Percentiles rank a stretch among this genome's conserved stretches.
These are phyloP conservation scores for Phrynosoma blainvillii DNA, from an alignment of 2,113 vertebrate species.

Conservation along the genomic window DNA sequence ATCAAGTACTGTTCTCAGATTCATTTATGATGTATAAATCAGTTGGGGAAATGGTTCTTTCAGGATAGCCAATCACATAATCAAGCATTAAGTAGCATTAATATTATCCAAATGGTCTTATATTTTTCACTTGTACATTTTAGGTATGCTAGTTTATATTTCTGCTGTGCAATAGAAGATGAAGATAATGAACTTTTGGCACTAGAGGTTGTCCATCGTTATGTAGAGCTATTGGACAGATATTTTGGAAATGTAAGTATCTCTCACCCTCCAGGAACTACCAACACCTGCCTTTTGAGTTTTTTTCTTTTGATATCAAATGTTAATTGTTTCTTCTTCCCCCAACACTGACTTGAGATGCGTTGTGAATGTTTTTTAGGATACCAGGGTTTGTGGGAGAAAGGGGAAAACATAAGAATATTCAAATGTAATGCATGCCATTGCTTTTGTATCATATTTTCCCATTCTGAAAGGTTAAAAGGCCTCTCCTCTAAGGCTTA, in stretches of 20 bases:
- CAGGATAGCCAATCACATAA: not conserved
- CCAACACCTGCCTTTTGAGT: not conserved
- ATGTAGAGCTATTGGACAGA: constrained; percentile 92
- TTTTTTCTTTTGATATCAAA: not conserved
- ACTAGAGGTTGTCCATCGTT: constrained; percentile 90
- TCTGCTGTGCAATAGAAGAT: constrained; percentile 88
- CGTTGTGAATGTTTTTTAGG: not conserved
- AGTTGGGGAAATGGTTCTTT: not conserved
- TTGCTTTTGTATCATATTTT: no score
- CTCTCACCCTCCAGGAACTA: not conserved
- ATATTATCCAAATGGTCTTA: not conserved
- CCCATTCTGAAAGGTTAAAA: no score
- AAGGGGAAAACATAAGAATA: not conserved
- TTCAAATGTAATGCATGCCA: no score
- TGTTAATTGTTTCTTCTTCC: constrained; percentile 6
- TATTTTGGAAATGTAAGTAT: constrained; percentile 95
- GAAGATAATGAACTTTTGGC: constrained; percentile 92
- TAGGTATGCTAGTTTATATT: constrained; percentile 94
- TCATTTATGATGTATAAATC: not conserved
- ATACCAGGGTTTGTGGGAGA: not conserved
- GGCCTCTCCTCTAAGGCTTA: no score
- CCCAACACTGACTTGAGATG: not conserved
- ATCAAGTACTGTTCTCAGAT: not conserved
- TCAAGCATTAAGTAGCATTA: not conserved
- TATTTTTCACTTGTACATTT: constrained; percentile 47